Evolutionary conservation across 2,888 invertebrate genomes (phyloP).

Genomic region (Dryadula phaetusa): DNA sequence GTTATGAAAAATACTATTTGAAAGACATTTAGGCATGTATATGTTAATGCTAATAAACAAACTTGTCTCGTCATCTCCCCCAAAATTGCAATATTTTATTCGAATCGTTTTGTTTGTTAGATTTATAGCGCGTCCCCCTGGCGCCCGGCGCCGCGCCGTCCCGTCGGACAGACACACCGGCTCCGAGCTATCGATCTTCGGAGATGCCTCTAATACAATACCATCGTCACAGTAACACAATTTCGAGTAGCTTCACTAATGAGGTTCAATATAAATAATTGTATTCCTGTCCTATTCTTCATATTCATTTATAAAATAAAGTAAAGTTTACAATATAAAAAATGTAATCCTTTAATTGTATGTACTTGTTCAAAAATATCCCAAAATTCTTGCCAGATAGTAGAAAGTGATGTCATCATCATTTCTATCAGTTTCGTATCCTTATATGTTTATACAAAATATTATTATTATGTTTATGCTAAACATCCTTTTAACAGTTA

Average conservation of each 20-base stretch:
- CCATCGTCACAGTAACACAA: slow-evolving; percentile 47
- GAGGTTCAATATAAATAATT: background rate
- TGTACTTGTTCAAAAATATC: background rate
- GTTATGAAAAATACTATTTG: background rate
- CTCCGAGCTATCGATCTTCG: slow-evolving; percentile 69
- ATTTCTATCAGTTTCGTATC: background rate
- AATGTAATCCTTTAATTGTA: background rate
- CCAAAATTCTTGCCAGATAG: background rate
- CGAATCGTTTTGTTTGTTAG: slow-evolving; percentile 41
- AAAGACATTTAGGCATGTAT: background rate
- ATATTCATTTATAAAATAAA: no score
- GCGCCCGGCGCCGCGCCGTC: slow-evolving; percentile 79
- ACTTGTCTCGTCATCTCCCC: slow-evolving; percentile 29
- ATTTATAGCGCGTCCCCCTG: slow-evolving; percentile 66
- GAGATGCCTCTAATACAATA: slow-evolving; percentile 62
- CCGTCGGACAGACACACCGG: slow-evolving; percentile 75
- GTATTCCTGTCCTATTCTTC: background rate
- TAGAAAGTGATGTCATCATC: background rate
- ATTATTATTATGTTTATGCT: slow-evolving; percentile 36
- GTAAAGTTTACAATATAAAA: background rate
- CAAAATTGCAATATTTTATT: slow-evolving; percentile 34
- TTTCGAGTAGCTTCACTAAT: slow-evolving; percentile 29
- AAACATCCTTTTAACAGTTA: slow-evolving; percentile 43
- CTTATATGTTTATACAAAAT: slow-evolving; percentile 33
- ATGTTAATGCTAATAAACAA: slow-evolving; percentile 19